Evolutionary conservation across 1,140 invertebrate species (phyloP), one percentile per base, ranked within the genome.

Genomic region (Anastrepha ludens): DNA sequence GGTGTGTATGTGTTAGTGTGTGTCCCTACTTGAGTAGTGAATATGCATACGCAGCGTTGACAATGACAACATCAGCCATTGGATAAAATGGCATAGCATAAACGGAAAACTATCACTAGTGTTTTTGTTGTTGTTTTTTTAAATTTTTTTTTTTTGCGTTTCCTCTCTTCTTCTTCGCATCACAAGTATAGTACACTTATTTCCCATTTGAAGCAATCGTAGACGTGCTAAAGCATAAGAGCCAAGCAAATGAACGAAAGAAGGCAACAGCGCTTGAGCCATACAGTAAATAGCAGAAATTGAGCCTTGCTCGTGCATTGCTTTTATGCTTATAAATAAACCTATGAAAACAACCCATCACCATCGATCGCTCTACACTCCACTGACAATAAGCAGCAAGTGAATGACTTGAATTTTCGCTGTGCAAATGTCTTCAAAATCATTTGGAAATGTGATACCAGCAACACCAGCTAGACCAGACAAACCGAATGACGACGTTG

Each of bases 361-460:
- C 50, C 50, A 55, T 55, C 50, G 4, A 13, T 17, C 9, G 60
- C 60, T 62, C 74, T 7, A 29, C 50, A 2, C 60, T 62, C 60
- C 17, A 13, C 4, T 55, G 17, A 58, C 74, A 81, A 81, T 81
- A 81, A 81, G 74, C 74, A 17, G 20, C n/a, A 55, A 55, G n/a
- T 47, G 20, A 55, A 17, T 81, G 74, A 81, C 74, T 81, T 81
- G 74, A 81, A 81, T 81, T 81, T 55, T 55, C 74, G 44, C 47
- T 58, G 47, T 81, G 74, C 9, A 81, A 81, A 81, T 81, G n/a
- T 81, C 47, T 81, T 58, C 50, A 3, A 50, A 81, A 81, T 81
- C 74, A 81, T 81, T 81, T 50, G 50, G 55, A 81, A 81, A 81
- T 81, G 74, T 81, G 50, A 81, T 81, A 81, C n/a, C 74, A 81